Conservation (phyloP, 1,140 invertebrate genomes). For the Polyergus mexicanus region DNA sequence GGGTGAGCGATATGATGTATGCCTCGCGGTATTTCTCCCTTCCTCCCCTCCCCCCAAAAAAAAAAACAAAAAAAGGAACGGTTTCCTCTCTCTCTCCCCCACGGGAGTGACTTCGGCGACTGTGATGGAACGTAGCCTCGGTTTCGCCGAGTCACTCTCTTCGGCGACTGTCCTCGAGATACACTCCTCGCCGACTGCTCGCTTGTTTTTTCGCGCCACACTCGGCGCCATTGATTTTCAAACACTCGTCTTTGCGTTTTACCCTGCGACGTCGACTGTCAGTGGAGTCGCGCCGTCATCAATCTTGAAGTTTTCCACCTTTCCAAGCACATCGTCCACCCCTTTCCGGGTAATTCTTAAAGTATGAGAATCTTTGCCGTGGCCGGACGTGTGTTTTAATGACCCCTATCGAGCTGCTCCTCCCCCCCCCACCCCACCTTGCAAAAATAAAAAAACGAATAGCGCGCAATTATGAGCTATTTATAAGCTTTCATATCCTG, state of each 20-base stretch:
- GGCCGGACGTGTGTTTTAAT: background rate
- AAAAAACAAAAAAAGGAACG: slow-evolving; percentile 23
- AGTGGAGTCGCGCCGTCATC: slow-evolving; percentile 54
- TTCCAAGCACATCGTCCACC: slow-evolving; percentile 54
- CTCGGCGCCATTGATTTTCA: slow-evolving; percentile 67
- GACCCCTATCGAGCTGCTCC: too few relatives aligned
- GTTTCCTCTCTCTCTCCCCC: slow-evolving; percentile 7
- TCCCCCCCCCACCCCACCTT: too few relatives aligned
- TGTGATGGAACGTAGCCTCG: slow-evolving; percentile 58
- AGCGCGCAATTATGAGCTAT: too few relatives aligned
- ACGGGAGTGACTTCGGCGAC: slow-evolving; percentile 47
- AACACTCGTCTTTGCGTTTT: slow-evolving; percentile 50
- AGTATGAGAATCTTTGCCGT: slow-evolving; percentile 21
- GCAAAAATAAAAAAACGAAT: too few relatives aligned
- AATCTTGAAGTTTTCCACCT: slow-evolving; percentile 68
- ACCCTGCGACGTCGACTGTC: slow-evolving; percentile 53
- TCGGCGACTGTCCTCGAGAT: slow-evolving; percentile 42
- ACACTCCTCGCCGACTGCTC: slow-evolving; percentile 46
- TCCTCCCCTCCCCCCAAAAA: background rate
- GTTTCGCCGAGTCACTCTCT: slow-evolving; percentile 54
- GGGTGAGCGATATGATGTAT: slow-evolving; percentile 59
- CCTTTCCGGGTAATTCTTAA: background rate
- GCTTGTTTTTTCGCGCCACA: slow-evolving; percentile 58
- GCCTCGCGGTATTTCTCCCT: slow-evolving; percentile 36
- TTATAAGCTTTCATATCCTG: too few relatives aligned